These are phyloP conservation scores for Polydrusus pterygomalis DNA, from an alignment of 2,888 invertebrate species.

Conservation along the genomic window DNA sequence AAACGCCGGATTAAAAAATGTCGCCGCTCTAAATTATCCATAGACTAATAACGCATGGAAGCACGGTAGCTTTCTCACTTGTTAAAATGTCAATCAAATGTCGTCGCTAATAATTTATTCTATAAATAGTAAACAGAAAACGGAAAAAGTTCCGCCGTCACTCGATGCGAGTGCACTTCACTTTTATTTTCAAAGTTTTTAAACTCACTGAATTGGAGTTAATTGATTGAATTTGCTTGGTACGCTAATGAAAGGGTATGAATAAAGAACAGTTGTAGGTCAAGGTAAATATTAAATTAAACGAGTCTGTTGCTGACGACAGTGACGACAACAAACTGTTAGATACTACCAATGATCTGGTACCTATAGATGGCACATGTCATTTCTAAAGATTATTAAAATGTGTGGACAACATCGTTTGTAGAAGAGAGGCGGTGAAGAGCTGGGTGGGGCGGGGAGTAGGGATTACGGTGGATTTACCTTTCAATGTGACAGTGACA, in stretches of 20 bases:
- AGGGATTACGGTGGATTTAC: no score
- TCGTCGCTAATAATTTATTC: slow-evolving; percentile 57
- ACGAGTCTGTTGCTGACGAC: no score
- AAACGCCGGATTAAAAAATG: slow-evolving; percentile 43
- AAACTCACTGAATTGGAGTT: slow-evolving; percentile 29
- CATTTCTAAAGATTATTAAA: no score
- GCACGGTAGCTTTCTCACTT: slow-evolving; percentile 50
- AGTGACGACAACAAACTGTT: no score
- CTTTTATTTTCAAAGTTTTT: slow-evolving; percentile 34
- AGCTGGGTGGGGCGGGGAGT: no score
- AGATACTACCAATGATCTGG: no score
- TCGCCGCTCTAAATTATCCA: slow-evolving; percentile 47
- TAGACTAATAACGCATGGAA: slow-evolving; percentile 53
- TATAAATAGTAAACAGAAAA: slow-evolving; percentile 58
- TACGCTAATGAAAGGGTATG: background rate
- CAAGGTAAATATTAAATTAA: no score
- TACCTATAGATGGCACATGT: no score
- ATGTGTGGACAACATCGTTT: no score
- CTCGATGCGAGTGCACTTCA: background rate
- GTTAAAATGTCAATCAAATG: slow-evolving; percentile 61
- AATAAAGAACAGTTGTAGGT: background rate
- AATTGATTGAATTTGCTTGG: slow-evolving; percentile 26
- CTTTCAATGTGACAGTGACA: no score
- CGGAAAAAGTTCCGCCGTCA: slow-evolving; percentile 9
- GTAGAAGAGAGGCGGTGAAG: no score